Evolutionary conservation across 2,113 vertebrate species (phyloP).

Genomic region (Stigmatopora nigra): DNA sequence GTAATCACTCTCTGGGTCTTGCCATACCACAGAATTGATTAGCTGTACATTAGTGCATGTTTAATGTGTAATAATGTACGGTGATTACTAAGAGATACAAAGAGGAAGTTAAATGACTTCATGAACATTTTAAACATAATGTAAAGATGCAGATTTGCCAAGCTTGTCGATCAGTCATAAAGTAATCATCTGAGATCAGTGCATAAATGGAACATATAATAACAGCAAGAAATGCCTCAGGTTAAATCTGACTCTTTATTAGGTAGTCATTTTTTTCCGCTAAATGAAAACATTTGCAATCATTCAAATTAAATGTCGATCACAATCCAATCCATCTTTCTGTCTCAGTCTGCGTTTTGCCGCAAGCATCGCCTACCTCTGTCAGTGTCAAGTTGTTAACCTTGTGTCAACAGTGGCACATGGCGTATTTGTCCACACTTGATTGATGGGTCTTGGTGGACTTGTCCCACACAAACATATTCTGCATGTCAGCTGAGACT

Average conservation of each 20-base stretch:
- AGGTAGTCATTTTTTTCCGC: slow-evolving; percentile 51
- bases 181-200: slow-evolving; percentile 22
- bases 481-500: slow-evolving; percentile 69
- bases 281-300: slow-evolving; percentile 63
- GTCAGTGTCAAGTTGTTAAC: slow-evolving; percentile 81
- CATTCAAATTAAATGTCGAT: slow-evolving; percentile 68
- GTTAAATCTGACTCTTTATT: slow-evolving; percentile 27
- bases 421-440: slow-evolving; percentile 63
- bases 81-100: slow-evolving; percentile 42
- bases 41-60: slow-evolving; percentile 62
- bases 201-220: slow-evolving; percentile 2
- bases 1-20: slow-evolving; percentile 56
- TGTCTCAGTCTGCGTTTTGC: slow-evolving; percentile 38
- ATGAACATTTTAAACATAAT: slow-evolving; percentile 45
- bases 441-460: slow-evolving; percentile 78
- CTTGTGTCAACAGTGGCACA: slow-evolving; percentile 70
- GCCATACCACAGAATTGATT: slow-evolving; percentile 60
- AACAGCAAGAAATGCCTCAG: slow-evolving; percentile 17
- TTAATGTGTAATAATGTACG: slow-evolving; percentile 65
- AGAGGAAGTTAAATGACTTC: slow-evolving; percentile 53
- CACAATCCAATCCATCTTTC: slow-evolving; percentile 58
- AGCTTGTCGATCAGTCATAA: slow-evolving; percentile 21
- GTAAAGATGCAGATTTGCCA: slow-evolving; percentile 39
- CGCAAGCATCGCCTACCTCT: slow-evolving; percentile 56
- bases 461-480: slow-evolving; percentile 71